Evolutionary conservation across 1,140 invertebrate species (phyloP).

Genomic region (Eumeta japonica): DNA sequence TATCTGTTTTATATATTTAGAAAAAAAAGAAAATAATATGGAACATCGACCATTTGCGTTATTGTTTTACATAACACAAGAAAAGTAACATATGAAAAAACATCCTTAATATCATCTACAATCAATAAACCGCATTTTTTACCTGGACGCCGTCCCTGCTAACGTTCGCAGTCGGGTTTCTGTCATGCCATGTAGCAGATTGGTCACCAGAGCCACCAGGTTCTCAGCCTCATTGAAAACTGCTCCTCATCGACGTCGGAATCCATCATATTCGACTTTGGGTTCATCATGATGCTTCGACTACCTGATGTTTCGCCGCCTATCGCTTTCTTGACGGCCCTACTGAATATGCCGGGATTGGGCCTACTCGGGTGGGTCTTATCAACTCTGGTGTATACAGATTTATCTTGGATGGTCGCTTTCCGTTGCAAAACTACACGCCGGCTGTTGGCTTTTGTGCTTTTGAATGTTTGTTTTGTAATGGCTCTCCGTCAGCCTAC

Average conservation of each 20-base stretch:
- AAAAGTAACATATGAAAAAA: no score
- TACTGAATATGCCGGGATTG: constrained; percentile 32
- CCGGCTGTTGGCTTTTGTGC: no score
- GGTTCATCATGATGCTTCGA: constrained; percentile 15
- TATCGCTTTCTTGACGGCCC: constrained; percentile 33
- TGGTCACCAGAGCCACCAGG: constrained; percentile 17
- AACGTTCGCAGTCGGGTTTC: constrained; percentile 34
- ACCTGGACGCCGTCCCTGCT: constrained; percentile 39
- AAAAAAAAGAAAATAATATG: no score
- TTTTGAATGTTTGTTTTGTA: no score
- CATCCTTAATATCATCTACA: no score
- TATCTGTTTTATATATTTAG: no score
- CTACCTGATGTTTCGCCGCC: constrained; percentile 12
- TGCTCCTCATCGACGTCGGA: constrained; percentile 13
- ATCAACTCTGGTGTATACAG: constrained; percentile 24
- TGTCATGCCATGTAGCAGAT: constrained; percentile 40
- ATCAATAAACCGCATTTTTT: no score
- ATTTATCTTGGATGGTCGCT: constrained; percentile 19
- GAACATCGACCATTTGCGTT: no score
- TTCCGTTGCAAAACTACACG: constrained; percentile 35
- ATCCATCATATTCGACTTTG: constrained; percentile 25
- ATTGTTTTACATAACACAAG: no score
- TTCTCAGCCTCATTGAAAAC: no score
- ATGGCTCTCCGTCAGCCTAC: no score
- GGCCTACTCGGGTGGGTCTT: constrained; percentile 23